phyloP scores from a whole-genome alignment of 2,888 invertebrate genomes.

The Melolontha melolontha region DNA sequence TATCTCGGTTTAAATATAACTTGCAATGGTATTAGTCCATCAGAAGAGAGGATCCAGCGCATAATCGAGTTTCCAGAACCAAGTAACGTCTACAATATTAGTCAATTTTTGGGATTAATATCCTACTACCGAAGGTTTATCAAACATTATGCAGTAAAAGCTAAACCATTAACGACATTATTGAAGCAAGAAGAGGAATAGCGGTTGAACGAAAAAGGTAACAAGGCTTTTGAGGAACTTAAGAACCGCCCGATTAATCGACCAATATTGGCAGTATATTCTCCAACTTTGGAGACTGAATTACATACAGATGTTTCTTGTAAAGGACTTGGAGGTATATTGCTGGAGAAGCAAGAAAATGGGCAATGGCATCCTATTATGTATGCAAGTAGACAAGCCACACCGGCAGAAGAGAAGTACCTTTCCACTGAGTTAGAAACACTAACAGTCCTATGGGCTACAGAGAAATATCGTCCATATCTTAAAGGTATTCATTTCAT shows the following conservation, averaged over 20 bases:
- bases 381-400: conserved; percentile 47
- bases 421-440: conserved; percentile 50
- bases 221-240: conserved; percentile 43
- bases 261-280: conserved; percentile 51
- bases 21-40: no score
- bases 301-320: conserved; percentile 55
- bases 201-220: no score
- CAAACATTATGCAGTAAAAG: conserved; percentile 48
- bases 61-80: no score
- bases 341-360: conserved; percentile 15
- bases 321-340: conserved; percentile 12
- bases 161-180: conserved; percentile 49
- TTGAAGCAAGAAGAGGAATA: not conserved
- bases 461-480: conserved; percentile 47
- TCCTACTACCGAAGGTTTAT: conserved; percentile 50
- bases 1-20: no score
- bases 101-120: conserved; percentile 49
- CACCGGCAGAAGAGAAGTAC: conserved; percentile 50
- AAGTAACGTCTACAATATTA: conserved; percentile 47
- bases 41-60: no score
- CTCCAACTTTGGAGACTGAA: conserved; percentile 47
- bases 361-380: conserved; percentile 8
- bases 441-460: no score
- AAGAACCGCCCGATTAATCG: conserved; percentile 41
- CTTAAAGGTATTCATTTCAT: conserved; percentile 47